These are phyloP conservation scores for Maccullochella peelii DNA, from an alignment of 2,113 vertebrate species.

Conservation along the genomic window DNA sequence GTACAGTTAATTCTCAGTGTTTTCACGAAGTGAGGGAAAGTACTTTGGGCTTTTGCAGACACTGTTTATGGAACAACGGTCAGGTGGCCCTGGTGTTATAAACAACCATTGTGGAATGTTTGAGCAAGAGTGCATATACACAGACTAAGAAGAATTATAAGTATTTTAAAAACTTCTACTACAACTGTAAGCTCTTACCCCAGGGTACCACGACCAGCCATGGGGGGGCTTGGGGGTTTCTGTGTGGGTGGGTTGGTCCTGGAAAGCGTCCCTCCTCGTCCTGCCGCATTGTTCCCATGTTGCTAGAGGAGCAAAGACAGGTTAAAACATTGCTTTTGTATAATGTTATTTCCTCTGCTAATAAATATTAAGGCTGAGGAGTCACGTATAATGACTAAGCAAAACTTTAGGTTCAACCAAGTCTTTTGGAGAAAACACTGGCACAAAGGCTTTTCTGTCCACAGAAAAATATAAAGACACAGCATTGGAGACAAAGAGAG, in stretches of 20 bases:
- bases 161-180: background rate
- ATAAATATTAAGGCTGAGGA: constrained; percentile 1
- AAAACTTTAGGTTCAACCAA: background rate
- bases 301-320: constrained; percentile 75
- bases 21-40: background rate
- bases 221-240: constrained; percentile 97
- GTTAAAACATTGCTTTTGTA: constrained; percentile 16
- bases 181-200: constrained; percentile 84
- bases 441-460: background rate
- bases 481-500: background rate
- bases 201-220: constrained; percentile 95
- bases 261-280: constrained; percentile 91
- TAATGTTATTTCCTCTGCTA: background rate
- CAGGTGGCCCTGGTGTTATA: background rate
- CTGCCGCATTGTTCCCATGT: constrained; percentile 96
- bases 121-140: background rate
- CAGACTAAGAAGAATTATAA: background rate
- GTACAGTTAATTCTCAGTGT: background rate
- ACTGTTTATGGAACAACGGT: background rate
- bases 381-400: background rate
- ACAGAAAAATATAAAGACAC: background rate
- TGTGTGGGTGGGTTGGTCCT: constrained; percentile 98
- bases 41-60: background rate
- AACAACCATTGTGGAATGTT: background rate
- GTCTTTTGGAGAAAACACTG: background rate